These are phyloP conservation scores for Andrena bucephala DNA, from an alignment of 2,888 invertebrate species.

Conservation along the genomic window DNA sequence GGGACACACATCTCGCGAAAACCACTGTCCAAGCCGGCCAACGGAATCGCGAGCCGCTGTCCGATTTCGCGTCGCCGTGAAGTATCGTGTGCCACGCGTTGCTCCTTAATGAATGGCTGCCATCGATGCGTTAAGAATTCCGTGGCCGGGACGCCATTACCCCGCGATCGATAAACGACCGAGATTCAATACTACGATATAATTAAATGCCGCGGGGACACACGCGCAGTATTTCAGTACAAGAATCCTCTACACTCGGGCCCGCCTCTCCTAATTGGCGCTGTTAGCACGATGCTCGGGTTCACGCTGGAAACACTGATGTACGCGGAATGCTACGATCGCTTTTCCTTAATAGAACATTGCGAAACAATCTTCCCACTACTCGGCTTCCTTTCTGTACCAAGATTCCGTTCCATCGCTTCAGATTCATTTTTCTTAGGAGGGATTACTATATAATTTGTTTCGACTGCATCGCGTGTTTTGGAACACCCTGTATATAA, in stretches of 20 bases:
- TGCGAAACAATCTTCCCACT: too few relatives aligned
- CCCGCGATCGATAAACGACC: constrained; percentile 11
- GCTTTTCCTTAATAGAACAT: too few relatives aligned
- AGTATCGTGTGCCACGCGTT: constrained; percentile 18
- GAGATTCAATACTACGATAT: constrained; percentile 13
- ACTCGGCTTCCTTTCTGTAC: too few relatives aligned
- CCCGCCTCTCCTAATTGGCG: neutral
- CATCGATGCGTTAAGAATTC: constrained; percentile 41
- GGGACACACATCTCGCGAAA: constrained; percentile 67
- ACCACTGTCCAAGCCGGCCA: constrained; percentile 34
- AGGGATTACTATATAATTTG: too few relatives aligned
- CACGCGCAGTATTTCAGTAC: neutral
- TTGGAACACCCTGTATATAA: too few relatives aligned
- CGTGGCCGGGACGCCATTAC: constrained; percentile 22
- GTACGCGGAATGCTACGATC: too few relatives aligned
- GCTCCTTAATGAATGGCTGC: constrained; percentile 45
- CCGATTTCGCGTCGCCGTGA: constrained; percentile 49
- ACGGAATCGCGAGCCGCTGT: constrained; percentile 20
- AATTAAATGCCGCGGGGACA: constrained; percentile 25
- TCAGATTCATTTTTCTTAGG: too few relatives aligned
- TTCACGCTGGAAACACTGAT: too few relatives aligned
- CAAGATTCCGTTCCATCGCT: too few relatives aligned
- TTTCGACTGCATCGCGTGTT: too few relatives aligned
- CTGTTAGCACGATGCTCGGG: constrained; percentile 16
- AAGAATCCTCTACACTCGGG: neutral